Conservation (phyloP, 2,888 invertebrate species). For the Ferrisia virgata region DNA sequence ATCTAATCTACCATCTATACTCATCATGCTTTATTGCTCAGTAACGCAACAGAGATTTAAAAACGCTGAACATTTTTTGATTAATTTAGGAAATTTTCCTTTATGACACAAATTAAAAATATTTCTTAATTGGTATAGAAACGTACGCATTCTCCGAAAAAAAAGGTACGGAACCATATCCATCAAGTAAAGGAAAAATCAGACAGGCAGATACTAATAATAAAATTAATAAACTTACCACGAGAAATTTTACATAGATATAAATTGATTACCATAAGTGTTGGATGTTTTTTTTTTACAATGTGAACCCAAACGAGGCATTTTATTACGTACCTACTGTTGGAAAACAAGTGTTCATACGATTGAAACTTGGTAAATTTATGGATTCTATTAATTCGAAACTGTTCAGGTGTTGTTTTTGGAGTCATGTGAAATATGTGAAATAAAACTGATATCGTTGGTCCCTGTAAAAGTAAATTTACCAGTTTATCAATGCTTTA, state of each 20-base stretch:
- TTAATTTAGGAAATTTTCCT: no score
- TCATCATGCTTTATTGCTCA: no score
- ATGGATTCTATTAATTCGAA: constrained; percentile 15
- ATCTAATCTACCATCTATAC: no score
- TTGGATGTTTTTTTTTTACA: background rate
- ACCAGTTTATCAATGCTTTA: background rate
- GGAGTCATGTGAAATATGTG: background rate
- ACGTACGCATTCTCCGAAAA: background rate
- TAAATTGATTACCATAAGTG: background rate
- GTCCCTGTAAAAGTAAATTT: background rate
- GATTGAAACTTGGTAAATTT: background rate
- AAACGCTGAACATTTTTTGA: no score
- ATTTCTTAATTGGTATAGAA: no score
- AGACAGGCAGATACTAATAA: background rate
- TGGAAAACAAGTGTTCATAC: background rate
- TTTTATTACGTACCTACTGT: background rate
- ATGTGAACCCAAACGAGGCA: background rate
- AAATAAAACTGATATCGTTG: background rate
- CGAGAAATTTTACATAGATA: background rate
- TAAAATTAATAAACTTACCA: background rate
- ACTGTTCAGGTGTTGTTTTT: constrained; percentile 11
- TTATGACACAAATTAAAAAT: no score
- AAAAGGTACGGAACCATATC: background rate
- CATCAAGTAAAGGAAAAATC: background rate
- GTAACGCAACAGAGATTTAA: no score